A percentile compares a stretch with the other conserved stretches of the same genome.
Evolutionary conservation across 1,140 invertebrate species (phyloP).

Genomic region (Chlorops oryzae): DNA sequence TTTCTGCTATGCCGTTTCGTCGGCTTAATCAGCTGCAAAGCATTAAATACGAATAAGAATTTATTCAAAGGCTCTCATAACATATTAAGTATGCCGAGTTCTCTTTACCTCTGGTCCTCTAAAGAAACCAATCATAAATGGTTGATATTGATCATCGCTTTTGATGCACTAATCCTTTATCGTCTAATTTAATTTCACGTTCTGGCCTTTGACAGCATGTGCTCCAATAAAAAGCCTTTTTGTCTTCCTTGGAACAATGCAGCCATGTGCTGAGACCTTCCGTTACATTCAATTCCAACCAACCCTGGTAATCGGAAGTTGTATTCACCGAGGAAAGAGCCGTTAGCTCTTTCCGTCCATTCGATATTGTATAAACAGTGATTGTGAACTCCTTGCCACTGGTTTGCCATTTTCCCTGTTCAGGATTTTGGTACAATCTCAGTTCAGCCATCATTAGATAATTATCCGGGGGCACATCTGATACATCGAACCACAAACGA

Average conservation of each 20-base stretch:
- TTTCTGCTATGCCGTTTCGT: constrained; percentile 21
- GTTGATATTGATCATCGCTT: constrained; percentile 74
- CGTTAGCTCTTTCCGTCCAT: constrained; percentile 46
- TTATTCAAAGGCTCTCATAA: too few species aligned
- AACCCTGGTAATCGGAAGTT: constrained; percentile 58
- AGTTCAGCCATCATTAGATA: constrained; percentile 79
- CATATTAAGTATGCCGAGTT: too few species aligned
- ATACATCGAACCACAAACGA: constrained; percentile 86
- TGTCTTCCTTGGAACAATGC: constrained; percentile 67
- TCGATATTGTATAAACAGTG: constrained; percentile 50
- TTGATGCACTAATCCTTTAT: constrained; percentile 75
- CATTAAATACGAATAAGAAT: too few species aligned
- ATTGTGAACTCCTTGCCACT: constrained; percentile 39
- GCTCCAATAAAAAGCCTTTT: constrained; percentile 81
- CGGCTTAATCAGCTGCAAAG: constrained; percentile 29
- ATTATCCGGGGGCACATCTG: constrained; percentile 72
- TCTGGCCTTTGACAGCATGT: constrained; percentile 57
- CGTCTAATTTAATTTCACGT: constrained; percentile 72
- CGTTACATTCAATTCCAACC: constrained; percentile 72
- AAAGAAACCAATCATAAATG: constrained; percentile 83
- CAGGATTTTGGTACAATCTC: constrained; percentile 65
- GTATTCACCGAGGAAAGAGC: constrained; percentile 52
- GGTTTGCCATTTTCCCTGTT: constrained; percentile 41
- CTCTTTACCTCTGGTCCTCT: constrained; percentile 56
- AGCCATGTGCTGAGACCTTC: constrained; percentile 70